Conservation (phyloP, 1,140 invertebrate genomes). For the Bombus waltoni region DNA sequence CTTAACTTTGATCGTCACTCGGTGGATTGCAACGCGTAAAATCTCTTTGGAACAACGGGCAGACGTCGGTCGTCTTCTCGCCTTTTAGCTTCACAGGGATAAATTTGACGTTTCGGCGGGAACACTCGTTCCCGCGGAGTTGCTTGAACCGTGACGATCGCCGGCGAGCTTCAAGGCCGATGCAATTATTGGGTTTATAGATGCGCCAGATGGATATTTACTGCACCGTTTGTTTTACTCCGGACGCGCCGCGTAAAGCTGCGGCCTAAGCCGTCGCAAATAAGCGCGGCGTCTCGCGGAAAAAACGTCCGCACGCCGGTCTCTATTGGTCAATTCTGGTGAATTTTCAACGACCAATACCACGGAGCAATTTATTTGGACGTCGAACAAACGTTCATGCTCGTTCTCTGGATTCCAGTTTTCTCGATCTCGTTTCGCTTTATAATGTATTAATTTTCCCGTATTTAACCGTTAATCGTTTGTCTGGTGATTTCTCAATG, state of each 20-base stretch:
- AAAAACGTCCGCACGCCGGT: background rate
- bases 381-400: background rate
- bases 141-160: conserved; percentile 54
- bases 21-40: background rate
- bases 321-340: conserved; percentile 1
- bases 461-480: background rate
- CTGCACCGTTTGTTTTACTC: conserved; percentile 53
- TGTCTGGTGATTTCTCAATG: too few species aligned
- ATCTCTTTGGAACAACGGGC: background rate
- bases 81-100: conserved; percentile 26
- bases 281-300: background rate
- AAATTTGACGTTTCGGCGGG: conserved; percentile 54
- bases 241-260: conserved; percentile 22
- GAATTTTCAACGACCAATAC: conserved; percentile 3
- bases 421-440: background rate
- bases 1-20: conserved; percentile 11
- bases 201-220: conserved; percentile 61
- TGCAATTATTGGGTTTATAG: conserved; percentile 66
- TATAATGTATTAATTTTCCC: background rate
- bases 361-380: background rate
- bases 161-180: conserved; percentile 43
- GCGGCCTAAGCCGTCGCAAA: background rate
- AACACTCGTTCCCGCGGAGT: conserved; percentile 37
- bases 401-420: too few species aligned
- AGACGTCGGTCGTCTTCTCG: conserved; percentile 10